Evolutionary conservation across 2,113 vertebrate genomes (phyloP).

Genomic region (Chunga burmeisteri): DNA sequence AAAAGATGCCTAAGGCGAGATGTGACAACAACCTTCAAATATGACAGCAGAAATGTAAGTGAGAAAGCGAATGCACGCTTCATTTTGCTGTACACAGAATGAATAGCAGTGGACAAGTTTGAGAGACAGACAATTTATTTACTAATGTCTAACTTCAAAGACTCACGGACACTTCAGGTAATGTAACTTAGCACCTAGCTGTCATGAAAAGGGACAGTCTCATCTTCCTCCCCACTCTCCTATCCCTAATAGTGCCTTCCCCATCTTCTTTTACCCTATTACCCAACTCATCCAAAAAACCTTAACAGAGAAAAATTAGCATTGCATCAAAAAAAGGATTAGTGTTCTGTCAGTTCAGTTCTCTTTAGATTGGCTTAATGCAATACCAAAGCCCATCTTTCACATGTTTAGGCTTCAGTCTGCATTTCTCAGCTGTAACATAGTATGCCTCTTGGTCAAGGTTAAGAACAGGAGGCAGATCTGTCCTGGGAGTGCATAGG

Average conservation of each 20-base stretch:
- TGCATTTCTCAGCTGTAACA: neutral
- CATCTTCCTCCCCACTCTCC: neutral
- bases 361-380: neutral
- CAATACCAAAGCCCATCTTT: neutral
- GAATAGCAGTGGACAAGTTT: neutral
- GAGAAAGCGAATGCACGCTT: neutral
- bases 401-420: fast-evolving
- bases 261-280: neutral
- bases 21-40: neutral
- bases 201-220: neutral
- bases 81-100: neutral
- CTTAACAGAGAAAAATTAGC: neutral
- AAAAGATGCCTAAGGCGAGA: neutral
- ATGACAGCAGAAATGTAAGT: neutral
- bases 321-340: neutral
- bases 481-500: neutral
- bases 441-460: neutral
- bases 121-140: neutral
- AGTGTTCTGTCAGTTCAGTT: neutral
- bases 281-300: neutral
- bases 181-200: neutral
- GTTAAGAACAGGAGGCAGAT: neutral
- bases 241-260: neutral
- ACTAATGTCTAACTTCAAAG: neutral
- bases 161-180: neutral